Base-by-base conservation (phyloP, 2,113 vertebrate species). In the Loxodonta africana region DNA sequence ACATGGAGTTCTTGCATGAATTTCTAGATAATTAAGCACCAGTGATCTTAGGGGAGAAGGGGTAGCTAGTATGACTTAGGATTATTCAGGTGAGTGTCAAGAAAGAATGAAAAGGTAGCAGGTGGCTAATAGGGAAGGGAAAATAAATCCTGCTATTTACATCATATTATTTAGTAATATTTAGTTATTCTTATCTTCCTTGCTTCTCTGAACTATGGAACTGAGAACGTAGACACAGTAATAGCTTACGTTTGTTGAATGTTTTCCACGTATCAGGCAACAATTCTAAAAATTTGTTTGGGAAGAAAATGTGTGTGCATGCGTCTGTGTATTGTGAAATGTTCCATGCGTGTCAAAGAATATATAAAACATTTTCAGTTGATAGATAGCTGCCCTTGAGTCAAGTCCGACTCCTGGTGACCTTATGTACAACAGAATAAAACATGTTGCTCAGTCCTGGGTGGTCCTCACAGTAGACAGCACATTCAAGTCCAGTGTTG, bases 151-250 rank as follows among this genome's bases (percentile, higher is more conserved):
- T 91, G 23, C 12, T 67, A 87, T 23, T 69, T 57, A 60, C 74
- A 51, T 94, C 80, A 76, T 28, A 37, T 90, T 95, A 44, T 69
- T 95, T 95, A 81, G n/a, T 81, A 60, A n/a, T 86, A 51, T 63
- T 76, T 77, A 77, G 15, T 88, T 60, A n/a, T 37, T 84, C 14
- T 46, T 87, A 18, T 12, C 17, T 41, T 26, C 20, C 5, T 44
- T 20, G 0, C 23, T 74, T 80, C 33, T 88, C 63, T 93, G 37
- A 88, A 81, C 44, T 69, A 46, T 46, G 57, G 10, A 88, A 57
- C 62, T 44, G 78, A 65, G 37, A 93, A 33, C 33, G 23, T 87
- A 11, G 11, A 53, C 4, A 12, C 53, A 78, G 76, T 80, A 73
- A 62, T 69, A 21, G 2, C 41, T 83, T 67, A 18, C 26, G 21